Conservation (phyloP, 2,888 invertebrate species). For the Abrostola triplasia region DNA sequence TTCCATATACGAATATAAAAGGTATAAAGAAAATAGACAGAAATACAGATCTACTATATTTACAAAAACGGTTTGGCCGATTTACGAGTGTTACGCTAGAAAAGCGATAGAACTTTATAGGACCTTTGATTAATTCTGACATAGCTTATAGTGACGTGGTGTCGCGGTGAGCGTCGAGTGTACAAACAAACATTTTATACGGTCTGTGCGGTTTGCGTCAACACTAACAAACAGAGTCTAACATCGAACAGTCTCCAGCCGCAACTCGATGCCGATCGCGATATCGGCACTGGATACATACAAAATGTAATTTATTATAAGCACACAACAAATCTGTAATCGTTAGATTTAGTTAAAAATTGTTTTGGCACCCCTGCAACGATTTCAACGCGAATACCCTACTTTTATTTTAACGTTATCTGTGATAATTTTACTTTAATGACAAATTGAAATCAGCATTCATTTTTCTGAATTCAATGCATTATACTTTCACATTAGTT, state of each 20-base stretch:
- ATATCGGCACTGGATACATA: constrained; percentile 47
- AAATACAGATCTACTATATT: constrained; percentile 26
- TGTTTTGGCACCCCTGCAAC: constrained; percentile 69
- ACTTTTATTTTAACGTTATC: constrained; percentile 84
- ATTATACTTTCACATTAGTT: constrained; percentile 50
- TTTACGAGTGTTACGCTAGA: constrained; percentile 35
- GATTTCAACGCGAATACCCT: constrained; percentile 69
- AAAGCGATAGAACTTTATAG: constrained; percentile 39
- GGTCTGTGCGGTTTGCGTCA: constrained; percentile 42
- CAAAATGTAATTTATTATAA: constrained; percentile 53
- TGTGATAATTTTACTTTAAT: constrained; percentile 85
- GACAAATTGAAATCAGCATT: constrained; percentile 68
- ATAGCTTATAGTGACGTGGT: constrained; percentile 29
- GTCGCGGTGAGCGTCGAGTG: constrained; percentile 50
- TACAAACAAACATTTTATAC: constrained; percentile 37
- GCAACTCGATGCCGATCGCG: constrained; percentile 44
- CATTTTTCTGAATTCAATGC: constrained; percentile 53
- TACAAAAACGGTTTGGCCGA: constrained; percentile 27
- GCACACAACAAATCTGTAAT: constrained; percentile 57
- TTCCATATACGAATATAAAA: constrained; percentile 30
- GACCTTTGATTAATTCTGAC: constrained; percentile 32
- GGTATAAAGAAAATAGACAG: constrained; percentile 34
- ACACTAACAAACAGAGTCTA: constrained; percentile 26
- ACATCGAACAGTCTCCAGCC: constrained; percentile 30
- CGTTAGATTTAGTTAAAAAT: constrained; percentile 60